These are phyloP conservation scores for Eremobia ochroleuca DNA, from an alignment of 2,888 invertebrate genomes.

Conservation along the genomic window DNA sequence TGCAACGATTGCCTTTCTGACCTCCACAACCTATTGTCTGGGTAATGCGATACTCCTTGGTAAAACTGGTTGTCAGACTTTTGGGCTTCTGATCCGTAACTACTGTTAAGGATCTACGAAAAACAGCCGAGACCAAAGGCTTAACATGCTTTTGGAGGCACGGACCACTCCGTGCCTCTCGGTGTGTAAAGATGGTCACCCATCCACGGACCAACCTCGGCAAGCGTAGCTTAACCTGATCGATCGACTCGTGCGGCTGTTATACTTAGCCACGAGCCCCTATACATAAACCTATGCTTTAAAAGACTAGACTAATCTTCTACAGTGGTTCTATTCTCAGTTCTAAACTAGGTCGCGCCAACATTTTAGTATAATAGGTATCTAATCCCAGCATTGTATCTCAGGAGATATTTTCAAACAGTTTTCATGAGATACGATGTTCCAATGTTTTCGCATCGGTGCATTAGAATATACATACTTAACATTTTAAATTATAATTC, in stretches of 20 bases:
- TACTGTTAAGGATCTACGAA: not conserved
- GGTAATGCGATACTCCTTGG: not conserved
- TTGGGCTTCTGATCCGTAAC: not conserved
- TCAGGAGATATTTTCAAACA: slow-evolving; percentile 2
- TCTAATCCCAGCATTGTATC: slow-evolving; percentile 39
- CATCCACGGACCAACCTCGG: not conserved
- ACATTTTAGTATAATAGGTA: slow-evolving; percentile 8
- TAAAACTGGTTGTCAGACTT: not conserved
- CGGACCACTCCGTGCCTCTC: too few relatives aligned
- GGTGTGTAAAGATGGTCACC: not conserved
- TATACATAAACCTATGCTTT: not conserved
- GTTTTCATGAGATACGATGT: not conserved
- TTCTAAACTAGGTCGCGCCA: slow-evolving; percentile 48
- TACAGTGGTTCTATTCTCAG: slow-evolving; percentile 55
- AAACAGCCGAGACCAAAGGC: not conserved
- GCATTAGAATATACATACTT: not conserved
- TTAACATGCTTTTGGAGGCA: not conserved
- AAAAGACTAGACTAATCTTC: slow-evolving; percentile 36
- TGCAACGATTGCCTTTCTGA: not conserved
- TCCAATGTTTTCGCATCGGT: not conserved
- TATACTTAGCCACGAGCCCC: not conserved
- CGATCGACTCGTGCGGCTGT: not conserved
- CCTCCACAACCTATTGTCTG: not conserved
- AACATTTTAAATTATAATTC: not conserved
- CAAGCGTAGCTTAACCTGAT: not conserved